Base-by-base conservation (phyloP, 2,888 invertebrate genomes). In the Chelonus formosanus region DNA sequence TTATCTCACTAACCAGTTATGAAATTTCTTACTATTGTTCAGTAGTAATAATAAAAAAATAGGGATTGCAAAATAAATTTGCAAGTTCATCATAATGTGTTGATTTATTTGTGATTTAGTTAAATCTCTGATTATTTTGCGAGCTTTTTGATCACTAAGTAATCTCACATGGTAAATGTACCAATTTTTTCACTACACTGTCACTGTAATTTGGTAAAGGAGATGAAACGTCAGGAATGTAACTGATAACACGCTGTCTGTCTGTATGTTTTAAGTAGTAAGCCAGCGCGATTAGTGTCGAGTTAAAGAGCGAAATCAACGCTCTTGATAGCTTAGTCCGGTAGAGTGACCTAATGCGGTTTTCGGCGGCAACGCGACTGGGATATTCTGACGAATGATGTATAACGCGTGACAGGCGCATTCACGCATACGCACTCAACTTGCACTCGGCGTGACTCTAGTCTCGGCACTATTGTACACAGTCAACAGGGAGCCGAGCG, bases 341-440 rank as follows among this genome's bases (percentile, higher is more conserved):
- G 69, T 63, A 63, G 62, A 54, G 3, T 54, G 67, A 69, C 48
- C 67, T 65, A 67, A 34, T 63, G 63, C 61, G 47, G 56, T 58
- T 67, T 70, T 69, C 61, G 67, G 63, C 67, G 64, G 67, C 63
- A 64, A 63, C 69, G 40, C 69, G 62, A 67, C 64, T 66, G 55
- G 40, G 43, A 56, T 53, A 59, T 59, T 62, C 63, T 61, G 50
- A 3, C 40, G 53, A 31, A 32, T 53, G 53, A 36, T n/a, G 36
- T 35, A 53, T 34, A 54, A 36, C 36, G 54, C 36, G 54, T 40
- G 54, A 36, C 44, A 56, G 40, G 31, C 20, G 43, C 31, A 65
- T 48, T 10, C 53, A 66, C 64, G 65, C 66, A 66, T 63, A 64
- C 58, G 67, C 59, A 45, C 65, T 59, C 56, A 60, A 63, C 63